Conservation (phyloP, 2,797 vertebrate genomes). For the Microchirus variegatus region DNA sequence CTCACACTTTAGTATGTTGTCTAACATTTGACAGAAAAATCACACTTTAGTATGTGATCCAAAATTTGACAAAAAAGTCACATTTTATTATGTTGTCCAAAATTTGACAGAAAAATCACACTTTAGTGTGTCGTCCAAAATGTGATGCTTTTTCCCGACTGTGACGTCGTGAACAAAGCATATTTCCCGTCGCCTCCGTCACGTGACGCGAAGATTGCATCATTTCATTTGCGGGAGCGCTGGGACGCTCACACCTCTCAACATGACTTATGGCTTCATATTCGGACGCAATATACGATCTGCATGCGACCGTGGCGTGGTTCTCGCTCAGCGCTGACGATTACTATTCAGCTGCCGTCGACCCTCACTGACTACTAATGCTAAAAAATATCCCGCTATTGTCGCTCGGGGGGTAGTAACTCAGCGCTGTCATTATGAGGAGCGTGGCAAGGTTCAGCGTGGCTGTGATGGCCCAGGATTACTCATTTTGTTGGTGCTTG, state of each 20-base stretch:
- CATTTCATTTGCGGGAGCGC: neutral
- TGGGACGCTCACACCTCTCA: conserved; percentile 7
- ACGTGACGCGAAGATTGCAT: neutral
- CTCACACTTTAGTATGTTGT: too few species aligned
- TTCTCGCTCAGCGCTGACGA: conserved; percentile 19
- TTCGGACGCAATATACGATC: neutral
- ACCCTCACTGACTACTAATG: neutral
- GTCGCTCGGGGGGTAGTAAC: neutral
- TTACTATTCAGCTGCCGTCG: conserved; percentile 6
- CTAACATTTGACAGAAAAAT: too few species aligned
- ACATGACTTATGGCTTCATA: conserved; percentile 7
- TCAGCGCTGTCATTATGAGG: neutral
- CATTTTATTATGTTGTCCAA: too few species aligned
- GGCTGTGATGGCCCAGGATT: too few species aligned
- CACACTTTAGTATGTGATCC: too few species aligned
- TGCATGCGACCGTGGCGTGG: neutral
- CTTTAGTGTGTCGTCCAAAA: too few species aligned
- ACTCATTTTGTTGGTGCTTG: too few species aligned
- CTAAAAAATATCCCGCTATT: neutral
- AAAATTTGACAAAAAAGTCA: too few species aligned
- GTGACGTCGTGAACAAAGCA: too few species aligned
- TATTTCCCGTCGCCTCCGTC: neutral
- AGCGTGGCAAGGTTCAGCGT: neutral
- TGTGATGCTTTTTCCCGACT: too few species aligned
- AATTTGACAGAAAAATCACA: too few species aligned